Evolutionary conservation across 2,888 invertebrate genomes (phyloP).

Genomic region (Leptogaster cylindrica): DNA sequence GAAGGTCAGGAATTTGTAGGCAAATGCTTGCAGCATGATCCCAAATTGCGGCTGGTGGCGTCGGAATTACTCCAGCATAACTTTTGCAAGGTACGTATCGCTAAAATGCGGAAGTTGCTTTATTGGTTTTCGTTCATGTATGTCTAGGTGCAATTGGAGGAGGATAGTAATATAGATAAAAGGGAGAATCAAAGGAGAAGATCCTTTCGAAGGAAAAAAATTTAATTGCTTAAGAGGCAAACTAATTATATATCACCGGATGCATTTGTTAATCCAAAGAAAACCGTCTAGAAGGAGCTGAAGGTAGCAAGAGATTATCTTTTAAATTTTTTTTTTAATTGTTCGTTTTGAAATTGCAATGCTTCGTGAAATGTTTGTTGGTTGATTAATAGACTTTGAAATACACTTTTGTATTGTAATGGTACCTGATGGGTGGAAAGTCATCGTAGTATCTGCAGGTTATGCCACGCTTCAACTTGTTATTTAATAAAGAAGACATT

Average conservation of each 20-base stretch:
- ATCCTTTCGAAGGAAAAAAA: conserved; percentile 39
- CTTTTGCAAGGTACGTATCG: conserved; percentile 70
- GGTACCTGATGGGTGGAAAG: conserved; percentile 26
- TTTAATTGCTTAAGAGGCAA: not conserved
- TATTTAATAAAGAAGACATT: no score
- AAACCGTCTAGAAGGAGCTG: no score
- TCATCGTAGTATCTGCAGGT: no score
- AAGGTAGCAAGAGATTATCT: no score
- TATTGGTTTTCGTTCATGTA: not conserved
- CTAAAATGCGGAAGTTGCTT: not conserved
- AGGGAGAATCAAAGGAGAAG: conserved; percentile 35
- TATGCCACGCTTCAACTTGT: no score
- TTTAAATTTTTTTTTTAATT: no score
- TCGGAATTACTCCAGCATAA: conserved; percentile 72
- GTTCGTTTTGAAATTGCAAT: not conserved
- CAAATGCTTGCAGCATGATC: conserved; percentile 82
- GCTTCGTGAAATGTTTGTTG: not conserved
- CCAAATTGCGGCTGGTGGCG: conserved; percentile 74
- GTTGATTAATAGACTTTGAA: not conserved
- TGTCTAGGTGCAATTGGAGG: conserved; percentile 42
- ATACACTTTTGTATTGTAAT: conserved; percentile 3
- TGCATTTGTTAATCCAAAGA: conserved; percentile 2
- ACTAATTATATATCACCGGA: not conserved
- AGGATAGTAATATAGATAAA: conserved; percentile 25
- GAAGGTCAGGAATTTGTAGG: conserved; percentile 84